phyloP scores from a whole-genome alignment of 2,888 invertebrate species.

The Lamellibrachia satsuma region DNA sequence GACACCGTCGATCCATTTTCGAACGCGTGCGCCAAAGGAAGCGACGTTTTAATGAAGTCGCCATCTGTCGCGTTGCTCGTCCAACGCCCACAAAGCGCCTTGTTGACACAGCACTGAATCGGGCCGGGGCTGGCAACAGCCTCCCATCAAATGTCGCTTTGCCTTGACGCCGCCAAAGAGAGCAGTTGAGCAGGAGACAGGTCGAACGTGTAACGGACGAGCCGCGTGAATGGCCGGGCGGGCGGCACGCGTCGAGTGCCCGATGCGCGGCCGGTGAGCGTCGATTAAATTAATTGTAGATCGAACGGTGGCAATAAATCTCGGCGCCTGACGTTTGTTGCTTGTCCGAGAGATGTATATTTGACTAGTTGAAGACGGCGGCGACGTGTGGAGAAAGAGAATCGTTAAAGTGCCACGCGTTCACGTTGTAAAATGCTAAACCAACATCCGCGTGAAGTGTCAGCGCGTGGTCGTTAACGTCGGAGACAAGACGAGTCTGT shows the following conservation, averaged over 20 bases:
- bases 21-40: neutral
- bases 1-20: neutral
- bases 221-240: neutral
- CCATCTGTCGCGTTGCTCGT: neutral
- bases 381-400: neutral
- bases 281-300: slow-evolving; percentile 13
- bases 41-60: slow-evolving; percentile 17
- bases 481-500: neutral
- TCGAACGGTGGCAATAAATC: neutral
- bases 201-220: neutral
- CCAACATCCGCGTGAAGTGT: neutral
- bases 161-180: slow-evolving; percentile 2
- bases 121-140: neutral
- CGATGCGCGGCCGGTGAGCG: neutral
- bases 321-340: neutral
- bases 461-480: neutral
- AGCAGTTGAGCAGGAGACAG: slow-evolving; percentile 3
- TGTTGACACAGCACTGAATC: slow-evolving; percentile 6
- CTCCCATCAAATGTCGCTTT: slow-evolving; percentile 10
- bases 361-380: neutral
- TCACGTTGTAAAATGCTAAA: neutral
- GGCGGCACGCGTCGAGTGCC: neutral
- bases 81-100: slow-evolving; percentile 3
- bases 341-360: neutral
- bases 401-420: slow-evolving; percentile 9